Evolutionary conservation across 92 coral and sea anemone species (phyloP).

Genomic region (Ricordea florida): DNA sequence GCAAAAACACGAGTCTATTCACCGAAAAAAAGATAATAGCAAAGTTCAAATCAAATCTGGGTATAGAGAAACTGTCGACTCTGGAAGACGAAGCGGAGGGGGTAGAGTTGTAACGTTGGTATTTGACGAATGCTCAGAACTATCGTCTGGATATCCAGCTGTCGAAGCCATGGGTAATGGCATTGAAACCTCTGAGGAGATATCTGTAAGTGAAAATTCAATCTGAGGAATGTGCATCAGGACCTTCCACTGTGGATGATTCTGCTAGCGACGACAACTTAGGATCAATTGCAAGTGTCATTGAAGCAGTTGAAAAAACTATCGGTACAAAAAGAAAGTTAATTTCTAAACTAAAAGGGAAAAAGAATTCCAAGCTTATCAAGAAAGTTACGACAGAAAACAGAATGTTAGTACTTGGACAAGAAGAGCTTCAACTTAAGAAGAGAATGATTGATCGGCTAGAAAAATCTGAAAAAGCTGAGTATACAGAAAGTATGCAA

Average conservation of each 20-base stretch:
- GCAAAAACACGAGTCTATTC: too few relatives aligned
- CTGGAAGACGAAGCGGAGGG: too few relatives aligned
- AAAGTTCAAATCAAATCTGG: too few relatives aligned
- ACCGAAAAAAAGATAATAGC: neutral
- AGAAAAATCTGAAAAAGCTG: constrained; percentile 22
- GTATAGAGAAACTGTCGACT: too few relatives aligned
- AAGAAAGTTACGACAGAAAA: constrained; percentile 36
- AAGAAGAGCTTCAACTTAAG: constrained; percentile 30
- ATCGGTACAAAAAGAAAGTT: constrained; percentile 31
- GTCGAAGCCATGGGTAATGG: constrained; percentile 41
- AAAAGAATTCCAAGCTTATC: constrained; percentile 46
- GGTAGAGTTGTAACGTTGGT: too few relatives aligned
- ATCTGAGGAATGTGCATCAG: constrained; percentile 16
- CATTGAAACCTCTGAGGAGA: constrained; percentile 40
- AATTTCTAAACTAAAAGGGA: constrained; percentile 28
- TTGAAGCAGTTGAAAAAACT: constrained; percentile 27
- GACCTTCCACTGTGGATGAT: constrained; percentile 25
- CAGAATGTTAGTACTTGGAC: constrained; percentile 30
- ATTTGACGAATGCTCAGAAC: too few relatives aligned
- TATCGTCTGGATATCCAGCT: too few relatives aligned
- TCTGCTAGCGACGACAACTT: too few relatives aligned
- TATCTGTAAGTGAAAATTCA: constrained; percentile 24
- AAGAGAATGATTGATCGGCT: constrained; percentile 28
- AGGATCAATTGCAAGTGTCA: constrained; percentile 31
- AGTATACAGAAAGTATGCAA: constrained; percentile 35